Base-by-base conservation (phyloP, 2,888 invertebrate genomes). In the Gymnoscelis rufifasciata region DNA sequence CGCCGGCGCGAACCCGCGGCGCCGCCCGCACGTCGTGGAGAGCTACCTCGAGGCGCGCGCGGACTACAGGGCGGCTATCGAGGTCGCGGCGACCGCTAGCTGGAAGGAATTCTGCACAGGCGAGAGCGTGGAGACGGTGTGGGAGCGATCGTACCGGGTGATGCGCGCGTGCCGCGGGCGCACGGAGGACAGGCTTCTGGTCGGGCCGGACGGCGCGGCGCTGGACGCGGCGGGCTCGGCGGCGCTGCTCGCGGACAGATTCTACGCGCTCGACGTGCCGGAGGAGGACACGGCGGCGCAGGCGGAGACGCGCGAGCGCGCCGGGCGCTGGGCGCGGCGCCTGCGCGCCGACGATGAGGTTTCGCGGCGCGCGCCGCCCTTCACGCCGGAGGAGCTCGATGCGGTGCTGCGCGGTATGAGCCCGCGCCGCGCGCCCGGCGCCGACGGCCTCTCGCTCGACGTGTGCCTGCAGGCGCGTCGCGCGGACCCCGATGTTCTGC, bases 61-160 rank as follows among this genome's bases (percentile, higher is more conserved):
- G 1, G 15, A 7, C 3, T 38, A 38, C 15, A 14, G 7, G 7
- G 7, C 1, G 1, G 28, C 28, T 1, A 19, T 28, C 3, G 38
- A 28, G 15, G 5, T 14, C 15, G 38, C 38, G 3, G 6, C 7
- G 0, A 38, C 38, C 11, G 10, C n/a, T 2, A 28, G 28, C 7
- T 38, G 38, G 38, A 38, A 15, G 12, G 15, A 19, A 15, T 38
- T 38, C 11, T 38, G 38, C 28, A 28, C 15, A 7, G 28, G 28
- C 28, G 28, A 38, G 15, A 8, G 7, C 15, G 8, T 1, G 6
- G 38, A 38, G 28, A 28, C 10, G 1, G 7, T 28, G 4, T 38
- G 38, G 38, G 10, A 38, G 10, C 5, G 38, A 8, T 28, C 28
- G 1, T 38, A 38, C 15, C 11, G 38, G 0, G 12, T 38, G 1